Conservation (phyloP, 1,140 invertebrate genomes). For the Lucilia cuprina region DNA sequence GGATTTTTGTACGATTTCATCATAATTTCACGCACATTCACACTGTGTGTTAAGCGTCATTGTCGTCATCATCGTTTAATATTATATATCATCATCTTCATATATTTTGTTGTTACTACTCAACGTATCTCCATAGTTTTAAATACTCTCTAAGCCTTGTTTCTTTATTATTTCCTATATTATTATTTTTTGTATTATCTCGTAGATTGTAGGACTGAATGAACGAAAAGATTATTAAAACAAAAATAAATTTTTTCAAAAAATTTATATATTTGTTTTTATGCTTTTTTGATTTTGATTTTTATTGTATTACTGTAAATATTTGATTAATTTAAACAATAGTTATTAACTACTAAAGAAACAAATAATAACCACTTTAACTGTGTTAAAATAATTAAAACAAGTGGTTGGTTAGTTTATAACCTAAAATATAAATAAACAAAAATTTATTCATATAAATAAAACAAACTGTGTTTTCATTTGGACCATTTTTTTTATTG, state of each 20-base stretch:
- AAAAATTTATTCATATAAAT: not conserved
- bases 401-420: not conserved
- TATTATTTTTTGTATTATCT: not conserved
- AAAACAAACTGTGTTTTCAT: not conserved
- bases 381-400: conserved; percentile 1
- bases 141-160: conserved; percentile 7
- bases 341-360: not conserved
- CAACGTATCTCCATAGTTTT: not conserved
- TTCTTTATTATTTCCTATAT: not conserved
- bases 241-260: not conserved
- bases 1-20: not conserved
- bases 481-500: not conserved
- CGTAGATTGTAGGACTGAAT: not conserved
- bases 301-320: not conserved
- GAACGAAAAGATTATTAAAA: not conserved
- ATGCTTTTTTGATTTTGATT: not conserved
- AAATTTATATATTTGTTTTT: not conserved
- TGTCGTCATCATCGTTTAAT: not conserved
- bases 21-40: not conserved
- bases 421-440: conserved; percentile 11
- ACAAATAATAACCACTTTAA: not conserved
- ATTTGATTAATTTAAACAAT: not conserved
- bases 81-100: not conserved
- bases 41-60: not conserved
- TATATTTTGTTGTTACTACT: not conserved